A percentile compares a stretch with the other conserved stretches of the same genome.
phyloP scores from a whole-genome alignment of 2,888 invertebrate species.

The Tiliacea aurago region DNA sequence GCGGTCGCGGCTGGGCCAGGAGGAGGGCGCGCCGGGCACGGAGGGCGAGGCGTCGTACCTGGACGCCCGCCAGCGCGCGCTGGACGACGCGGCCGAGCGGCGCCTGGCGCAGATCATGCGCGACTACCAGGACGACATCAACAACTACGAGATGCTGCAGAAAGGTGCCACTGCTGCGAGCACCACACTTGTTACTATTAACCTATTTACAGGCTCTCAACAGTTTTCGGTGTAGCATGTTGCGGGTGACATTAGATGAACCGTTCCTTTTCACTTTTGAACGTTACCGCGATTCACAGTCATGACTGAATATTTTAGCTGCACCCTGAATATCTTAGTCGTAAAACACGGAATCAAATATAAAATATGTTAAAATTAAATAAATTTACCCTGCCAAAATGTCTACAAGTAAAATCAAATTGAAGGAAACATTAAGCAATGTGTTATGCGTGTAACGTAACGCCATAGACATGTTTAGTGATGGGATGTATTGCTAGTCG shows the following conservation, averaged over 20 bases:
- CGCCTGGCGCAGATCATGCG: constrained; percentile 95
- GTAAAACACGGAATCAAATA: background rate
- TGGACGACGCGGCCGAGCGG: constrained; percentile 94
- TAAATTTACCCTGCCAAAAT: background rate
- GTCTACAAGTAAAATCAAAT: background rate
- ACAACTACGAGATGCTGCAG: constrained; percentile 92
- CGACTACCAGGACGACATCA: constrained; percentile 95
- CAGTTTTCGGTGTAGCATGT: background rate
- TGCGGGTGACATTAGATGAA: background rate
- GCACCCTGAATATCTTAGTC: background rate
- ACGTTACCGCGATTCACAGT: background rate
- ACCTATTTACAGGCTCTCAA: background rate
- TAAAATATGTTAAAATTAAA: too few species aligned
- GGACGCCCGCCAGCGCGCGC: constrained; percentile 94
- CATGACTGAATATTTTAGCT: background rate
- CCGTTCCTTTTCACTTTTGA: background rate
- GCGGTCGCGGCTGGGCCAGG: constrained; percentile 73
- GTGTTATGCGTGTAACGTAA: background rate
- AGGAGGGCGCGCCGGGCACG: constrained; percentile 80
- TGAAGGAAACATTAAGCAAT: background rate
- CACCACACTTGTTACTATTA: background rate
- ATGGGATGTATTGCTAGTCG: background rate
- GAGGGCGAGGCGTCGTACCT: constrained; percentile 93
- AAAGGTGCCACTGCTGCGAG: constrained; percentile 83
- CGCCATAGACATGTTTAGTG: background rate